Conservation (phyloP, 2,888 invertebrate genomes). For the Julus scandinavius region DNA sequence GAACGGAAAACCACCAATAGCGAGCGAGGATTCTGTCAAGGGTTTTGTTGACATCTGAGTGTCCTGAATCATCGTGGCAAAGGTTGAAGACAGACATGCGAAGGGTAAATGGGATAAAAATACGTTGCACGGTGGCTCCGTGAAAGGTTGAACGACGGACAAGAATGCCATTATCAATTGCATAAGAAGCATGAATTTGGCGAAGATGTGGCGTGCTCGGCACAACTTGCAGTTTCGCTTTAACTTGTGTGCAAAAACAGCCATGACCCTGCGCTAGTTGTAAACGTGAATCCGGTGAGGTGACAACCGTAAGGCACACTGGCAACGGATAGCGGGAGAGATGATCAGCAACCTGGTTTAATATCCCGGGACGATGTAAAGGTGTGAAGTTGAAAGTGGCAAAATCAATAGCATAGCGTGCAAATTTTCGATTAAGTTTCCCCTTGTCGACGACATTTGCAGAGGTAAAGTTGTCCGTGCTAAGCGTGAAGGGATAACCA, state of each 20-base stretch:
- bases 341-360: not conserved
- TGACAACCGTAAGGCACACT: not conserved
- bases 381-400: not conserved
- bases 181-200: not conserved
- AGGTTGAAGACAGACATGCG: not conserved
- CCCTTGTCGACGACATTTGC: not conserved
- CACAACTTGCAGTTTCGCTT: not conserved
- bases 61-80: not conserved
- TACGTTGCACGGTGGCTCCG: rapidly evolving
- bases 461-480: not conserved
- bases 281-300: not conserved
- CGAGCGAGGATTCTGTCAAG: no score
- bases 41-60: no score
- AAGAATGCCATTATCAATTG: not conserved
- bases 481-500: not conserved
- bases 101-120: not conserved
- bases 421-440: not conserved
- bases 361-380: not conserved
- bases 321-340: not conserved
- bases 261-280: not conserved
- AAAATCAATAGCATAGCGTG: not conserved
- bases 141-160: not conserved
- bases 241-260: not conserved
- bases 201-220: not conserved
- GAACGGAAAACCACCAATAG: not conserved